These are phyloP conservation scores for Bolborhynchus lineola DNA, from an alignment of 2,113 vertebrate species.

Conservation along the genomic window DNA sequence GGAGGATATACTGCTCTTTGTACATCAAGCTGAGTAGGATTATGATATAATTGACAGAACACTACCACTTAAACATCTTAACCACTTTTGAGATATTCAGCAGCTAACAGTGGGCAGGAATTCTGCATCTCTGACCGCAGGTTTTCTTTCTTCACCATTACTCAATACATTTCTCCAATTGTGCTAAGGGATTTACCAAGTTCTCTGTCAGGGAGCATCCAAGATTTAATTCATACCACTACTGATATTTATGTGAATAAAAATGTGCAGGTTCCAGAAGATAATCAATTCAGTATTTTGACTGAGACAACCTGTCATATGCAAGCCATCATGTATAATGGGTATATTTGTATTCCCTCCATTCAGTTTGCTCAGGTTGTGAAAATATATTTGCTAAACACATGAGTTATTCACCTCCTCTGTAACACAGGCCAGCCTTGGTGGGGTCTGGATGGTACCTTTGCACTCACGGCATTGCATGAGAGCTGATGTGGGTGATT, in stretches of 20 bases:
- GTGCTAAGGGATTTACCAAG: neutral
- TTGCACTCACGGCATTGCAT: neutral
- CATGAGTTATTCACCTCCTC: neutral
- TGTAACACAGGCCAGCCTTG: neutral
- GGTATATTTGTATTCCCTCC: neutral
- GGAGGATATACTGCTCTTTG: neutral
- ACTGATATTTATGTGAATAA: neutral
- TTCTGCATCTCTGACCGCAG: neutral
- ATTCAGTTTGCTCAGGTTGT: neutral
- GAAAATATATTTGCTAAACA: neutral
- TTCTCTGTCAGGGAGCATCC: neutral
- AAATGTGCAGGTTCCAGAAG: neutral
- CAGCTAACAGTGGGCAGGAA: neutral
- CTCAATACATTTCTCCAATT: neutral
- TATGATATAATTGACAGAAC: neutral
- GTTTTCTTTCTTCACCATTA: neutral
- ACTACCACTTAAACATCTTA: neutral
- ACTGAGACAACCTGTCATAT: neutral
- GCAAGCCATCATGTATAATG: neutral
- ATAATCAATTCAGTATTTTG: neutral
- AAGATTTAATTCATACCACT: neutral
- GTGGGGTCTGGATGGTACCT: fast-evolving
- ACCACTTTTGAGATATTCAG: neutral
- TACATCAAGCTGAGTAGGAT: neutral
- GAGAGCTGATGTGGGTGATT: neutral